A percentile compares a stretch with the other conserved stretches of the same genome.
These are phyloP conservation scores for Drosophila borborema DNA, from an alignment of 2,888 invertebrate species.

Conservation along the genomic window DNA sequence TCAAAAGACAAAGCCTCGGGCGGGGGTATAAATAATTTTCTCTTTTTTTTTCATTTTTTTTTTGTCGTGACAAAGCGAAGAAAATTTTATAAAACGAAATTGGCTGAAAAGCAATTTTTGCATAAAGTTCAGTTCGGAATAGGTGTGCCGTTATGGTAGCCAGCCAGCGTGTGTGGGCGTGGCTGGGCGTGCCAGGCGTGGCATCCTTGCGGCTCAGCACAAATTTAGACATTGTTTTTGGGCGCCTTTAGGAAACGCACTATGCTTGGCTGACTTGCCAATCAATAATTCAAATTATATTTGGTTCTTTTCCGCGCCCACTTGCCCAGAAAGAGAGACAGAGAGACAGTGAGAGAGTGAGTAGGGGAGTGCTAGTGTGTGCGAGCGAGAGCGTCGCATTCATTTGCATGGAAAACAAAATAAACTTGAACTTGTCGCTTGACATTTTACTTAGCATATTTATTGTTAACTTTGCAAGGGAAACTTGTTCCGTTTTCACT, in stretches of 20 bases:
- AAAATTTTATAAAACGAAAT: conserved; percentile 69
- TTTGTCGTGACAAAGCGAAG: conserved; percentile 30
- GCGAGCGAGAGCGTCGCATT: conserved; percentile 24
- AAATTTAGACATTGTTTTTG: conserved; percentile 64
- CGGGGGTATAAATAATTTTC: conserved; percentile 23
- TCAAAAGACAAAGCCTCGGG: conserved; percentile 65
- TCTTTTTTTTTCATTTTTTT: background rate
- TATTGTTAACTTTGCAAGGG: conserved; percentile 36
- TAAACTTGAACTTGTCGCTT: conserved; percentile 56
- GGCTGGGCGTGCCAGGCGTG: conserved; percentile 1
- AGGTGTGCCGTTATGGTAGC: conserved; percentile 49
- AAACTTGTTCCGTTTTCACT: conserved; percentile 12
- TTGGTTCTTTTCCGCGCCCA: conserved; percentile 46
- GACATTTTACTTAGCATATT: conserved; percentile 31
- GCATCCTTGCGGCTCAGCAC: conserved; percentile 60
- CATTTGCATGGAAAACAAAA: conserved; percentile 50
- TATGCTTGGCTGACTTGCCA: conserved; percentile 58
- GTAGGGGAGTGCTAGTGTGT: background rate
- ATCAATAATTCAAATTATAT: conserved; percentile 79
- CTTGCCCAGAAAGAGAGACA: too few species aligned
- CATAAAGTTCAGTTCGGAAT: conserved; percentile 51
- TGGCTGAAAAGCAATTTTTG: conserved; percentile 71
- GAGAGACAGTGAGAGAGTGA: too few species aligned
- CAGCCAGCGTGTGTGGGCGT: background rate
- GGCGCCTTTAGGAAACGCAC: conserved; percentile 48